Conservation (phyloP, 2,888 invertebrate species). For the Cotesia congregata region DNA sequence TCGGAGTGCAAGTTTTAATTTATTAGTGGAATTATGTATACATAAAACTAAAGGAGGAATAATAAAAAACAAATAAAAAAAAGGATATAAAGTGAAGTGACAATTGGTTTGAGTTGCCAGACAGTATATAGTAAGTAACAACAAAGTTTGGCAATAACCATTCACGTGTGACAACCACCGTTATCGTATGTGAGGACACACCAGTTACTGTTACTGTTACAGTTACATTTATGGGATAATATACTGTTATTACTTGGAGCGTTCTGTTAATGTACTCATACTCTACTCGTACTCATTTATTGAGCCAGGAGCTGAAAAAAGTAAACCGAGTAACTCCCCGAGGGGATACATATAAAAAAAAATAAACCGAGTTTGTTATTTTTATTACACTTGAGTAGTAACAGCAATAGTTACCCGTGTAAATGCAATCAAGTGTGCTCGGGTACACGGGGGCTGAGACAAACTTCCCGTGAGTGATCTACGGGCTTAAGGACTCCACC, state of each 20-base stretch:
- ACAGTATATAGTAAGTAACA: slow-evolving; percentile 31
- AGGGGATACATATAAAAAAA: neutral
- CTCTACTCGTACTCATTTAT: neutral
- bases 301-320: neutral
- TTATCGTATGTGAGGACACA: slow-evolving; percentile 25
- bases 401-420: neutral
- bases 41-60: neutral
- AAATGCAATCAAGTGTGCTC: slow-evolving; percentile 13
- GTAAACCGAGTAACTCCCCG: neutral
- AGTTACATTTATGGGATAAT: neutral
- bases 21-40: neutral
- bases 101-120: slow-evolving; percentile 41
- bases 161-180: slow-evolving; percentile 28
- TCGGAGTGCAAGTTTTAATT: no score
- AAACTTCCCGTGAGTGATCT: slow-evolving; percentile 12
- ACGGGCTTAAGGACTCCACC: neutral
- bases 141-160: slow-evolving; percentile 45
- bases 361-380: neutral
- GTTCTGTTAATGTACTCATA: neutral
- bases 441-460: neutral
- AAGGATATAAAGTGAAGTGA: slow-evolving; percentile 20
- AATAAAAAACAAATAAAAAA: neutral
- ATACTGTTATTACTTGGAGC: neutral
- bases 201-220: neutral
- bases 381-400: neutral